These are phyloP conservation scores for Corapipo altera DNA, from an alignment of 2,113 vertebrate genomes.

Conservation along the genomic window DNA sequence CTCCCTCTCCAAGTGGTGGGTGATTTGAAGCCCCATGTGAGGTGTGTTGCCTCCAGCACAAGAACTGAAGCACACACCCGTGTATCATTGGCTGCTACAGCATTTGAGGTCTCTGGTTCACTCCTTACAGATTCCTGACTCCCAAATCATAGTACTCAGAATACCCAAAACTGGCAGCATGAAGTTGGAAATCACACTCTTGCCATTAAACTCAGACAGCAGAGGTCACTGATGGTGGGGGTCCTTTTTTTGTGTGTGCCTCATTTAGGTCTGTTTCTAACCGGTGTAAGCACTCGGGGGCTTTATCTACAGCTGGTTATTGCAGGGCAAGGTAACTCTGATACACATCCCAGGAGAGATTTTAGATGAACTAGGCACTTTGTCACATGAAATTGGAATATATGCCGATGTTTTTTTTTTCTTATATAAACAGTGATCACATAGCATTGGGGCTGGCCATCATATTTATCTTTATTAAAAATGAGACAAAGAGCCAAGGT, in stretches of 20 bases:
- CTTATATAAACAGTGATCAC: neutral
- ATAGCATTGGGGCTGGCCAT: neutral
- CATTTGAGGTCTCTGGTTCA: neutral
- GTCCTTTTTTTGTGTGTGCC: neutral
- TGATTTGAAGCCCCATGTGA: neutral
- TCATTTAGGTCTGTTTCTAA: neutral
- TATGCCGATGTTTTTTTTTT: neutral
- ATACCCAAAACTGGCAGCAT: neutral
- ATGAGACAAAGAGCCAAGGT: neutral
- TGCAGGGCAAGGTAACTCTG: neutral
- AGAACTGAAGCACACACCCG: rapidly evolving
- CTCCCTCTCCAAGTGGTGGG: neutral
- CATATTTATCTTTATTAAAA: neutral
- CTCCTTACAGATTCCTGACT: neutral
- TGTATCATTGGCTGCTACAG: neutral
- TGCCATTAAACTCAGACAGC: neutral
- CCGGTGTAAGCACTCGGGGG: neutral
- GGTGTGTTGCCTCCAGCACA: rapidly evolving
- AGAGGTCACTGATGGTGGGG: neutral
- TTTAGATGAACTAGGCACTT: neutral
- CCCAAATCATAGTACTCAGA: neutral
- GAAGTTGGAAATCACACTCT: neutral
- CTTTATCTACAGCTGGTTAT: neutral
- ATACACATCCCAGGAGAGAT: neutral
- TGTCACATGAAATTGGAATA: neutral